Conservation (phyloP, 2,113 vertebrate species). For the Verasper variegatus region DNA sequence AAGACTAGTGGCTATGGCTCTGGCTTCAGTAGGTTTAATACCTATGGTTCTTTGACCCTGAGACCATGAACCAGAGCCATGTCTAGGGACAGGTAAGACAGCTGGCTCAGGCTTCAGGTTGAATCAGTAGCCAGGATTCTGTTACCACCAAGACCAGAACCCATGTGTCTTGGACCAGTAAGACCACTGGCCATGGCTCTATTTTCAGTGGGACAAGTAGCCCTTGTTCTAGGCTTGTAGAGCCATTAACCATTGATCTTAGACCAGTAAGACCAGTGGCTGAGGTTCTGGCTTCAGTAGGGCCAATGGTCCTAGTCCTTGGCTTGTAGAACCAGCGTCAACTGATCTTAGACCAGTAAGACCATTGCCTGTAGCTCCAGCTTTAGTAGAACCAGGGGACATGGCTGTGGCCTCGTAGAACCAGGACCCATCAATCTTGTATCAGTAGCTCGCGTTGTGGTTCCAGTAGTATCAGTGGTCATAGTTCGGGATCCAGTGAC, state of each 20-base stretch:
- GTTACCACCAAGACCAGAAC: slow-evolving; percentile 15
- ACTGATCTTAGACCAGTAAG: slow-evolving; percentile 24
- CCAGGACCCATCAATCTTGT: slow-evolving; percentile 17
- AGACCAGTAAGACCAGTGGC: slow-evolving; percentile 16
- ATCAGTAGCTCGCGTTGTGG: slow-evolving; percentile 29
- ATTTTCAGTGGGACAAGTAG: no score
- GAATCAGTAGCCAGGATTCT: not conserved
- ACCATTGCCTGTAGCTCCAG: slow-evolving; percentile 21
- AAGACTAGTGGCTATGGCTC: slow-evolving; percentile 19
- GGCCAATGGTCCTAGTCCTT: not conserved
- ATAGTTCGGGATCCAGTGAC: slow-evolving; percentile 48
- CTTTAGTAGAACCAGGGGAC: slow-evolving; percentile 23
- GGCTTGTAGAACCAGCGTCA: slow-evolving; percentile 16
- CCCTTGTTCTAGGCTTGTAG: no score
- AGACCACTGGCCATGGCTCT: slow-evolving; percentile 7
- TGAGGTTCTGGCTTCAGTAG: not conserved
- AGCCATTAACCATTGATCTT: no score
- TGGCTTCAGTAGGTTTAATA: slow-evolving; percentile 21
- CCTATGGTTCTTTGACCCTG: not conserved
- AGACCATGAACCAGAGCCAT: slow-evolving; percentile 12
- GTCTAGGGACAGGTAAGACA: slow-evolving; percentile 1
- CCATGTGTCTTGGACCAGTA: slow-evolving; percentile 2
- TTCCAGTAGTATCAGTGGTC: slow-evolving; percentile 47
- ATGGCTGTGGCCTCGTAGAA: slow-evolving; percentile 19
- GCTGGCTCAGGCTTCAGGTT: slow-evolving; percentile 1